Percentiles rank a stretch among this genome's conserved stretches.
Evolutionary conservation across 2,113 vertebrate species (phyloP).

Genomic region (Eulacestoma nigropectus): DNA sequence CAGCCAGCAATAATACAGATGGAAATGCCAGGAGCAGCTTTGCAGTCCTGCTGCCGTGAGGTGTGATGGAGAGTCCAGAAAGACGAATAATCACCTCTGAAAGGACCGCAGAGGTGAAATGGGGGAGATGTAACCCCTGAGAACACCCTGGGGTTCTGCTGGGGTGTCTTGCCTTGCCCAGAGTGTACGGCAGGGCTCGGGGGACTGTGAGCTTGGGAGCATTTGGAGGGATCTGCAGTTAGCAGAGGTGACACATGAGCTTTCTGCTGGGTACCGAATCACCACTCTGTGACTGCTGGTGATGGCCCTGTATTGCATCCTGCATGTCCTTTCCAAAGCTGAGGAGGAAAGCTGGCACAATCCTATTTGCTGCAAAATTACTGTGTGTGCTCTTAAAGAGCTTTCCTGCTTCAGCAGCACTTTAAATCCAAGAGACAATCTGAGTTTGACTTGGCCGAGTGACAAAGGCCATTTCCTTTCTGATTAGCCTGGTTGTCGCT

Average conservation of each 20-base stretch:
- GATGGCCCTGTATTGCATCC: background rate
- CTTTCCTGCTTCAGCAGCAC: conserved; percentile 32
- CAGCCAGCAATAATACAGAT: conserved; percentile 43
- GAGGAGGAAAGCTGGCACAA: background rate
- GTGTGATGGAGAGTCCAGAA: background rate
- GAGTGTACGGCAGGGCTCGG: rapidly evolving
- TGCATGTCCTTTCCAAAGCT: background rate
- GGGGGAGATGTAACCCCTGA: background rate
- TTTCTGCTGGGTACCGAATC: background rate
- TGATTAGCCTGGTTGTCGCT: background rate
- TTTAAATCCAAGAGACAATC: conserved; percentile 30
- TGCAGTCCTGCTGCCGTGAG: background rate
- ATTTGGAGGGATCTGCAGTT: background rate
- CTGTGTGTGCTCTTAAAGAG: background rate
- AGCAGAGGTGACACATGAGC: background rate
- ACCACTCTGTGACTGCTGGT: background rate
- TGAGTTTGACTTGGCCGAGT: conserved; percentile 40
- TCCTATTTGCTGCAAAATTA: background rate
- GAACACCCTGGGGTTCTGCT: rapidly evolving
- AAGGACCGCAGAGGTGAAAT: background rate
- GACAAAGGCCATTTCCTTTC: conserved; percentile 54
- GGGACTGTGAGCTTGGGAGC: background rate
- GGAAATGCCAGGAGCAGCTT: conserved; percentile 23
- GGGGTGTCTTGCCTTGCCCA: background rate
- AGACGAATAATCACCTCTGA: background rate